Evolutionary conservation across 2,113 vertebrate species (phyloP).

Genomic region (Geococcyx californianus): DNA sequence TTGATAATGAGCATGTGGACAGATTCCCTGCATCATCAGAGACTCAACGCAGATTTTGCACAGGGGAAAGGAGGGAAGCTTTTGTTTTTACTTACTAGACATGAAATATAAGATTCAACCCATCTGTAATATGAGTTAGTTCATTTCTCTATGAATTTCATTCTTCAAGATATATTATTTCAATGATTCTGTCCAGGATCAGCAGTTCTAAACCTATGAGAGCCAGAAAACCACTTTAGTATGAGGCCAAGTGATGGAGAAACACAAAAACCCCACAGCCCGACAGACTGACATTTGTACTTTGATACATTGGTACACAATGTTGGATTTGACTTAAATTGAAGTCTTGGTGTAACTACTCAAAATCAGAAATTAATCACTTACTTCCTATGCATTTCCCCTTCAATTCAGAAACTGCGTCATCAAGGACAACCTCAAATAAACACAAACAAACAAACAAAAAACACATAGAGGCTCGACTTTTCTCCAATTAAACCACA

Average conservation of each 20-base stretch:
- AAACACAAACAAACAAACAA: too few relatives aligned
- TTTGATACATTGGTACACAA: neutral
- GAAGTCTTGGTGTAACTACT: neutral
- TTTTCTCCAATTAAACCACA: neutral
- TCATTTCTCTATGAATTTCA: neutral
- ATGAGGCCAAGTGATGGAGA: neutral
- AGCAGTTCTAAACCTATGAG: neutral
- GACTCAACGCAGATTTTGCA: neutral
- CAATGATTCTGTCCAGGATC: conserved; percentile 5
- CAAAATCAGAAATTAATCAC: neutral
- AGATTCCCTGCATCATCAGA: neutral
- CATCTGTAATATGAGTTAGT: neutral
- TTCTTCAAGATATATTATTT: neutral
- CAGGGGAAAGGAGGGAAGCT: neutral
- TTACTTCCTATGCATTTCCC: neutral
- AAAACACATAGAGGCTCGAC: neutral
- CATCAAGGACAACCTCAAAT: neutral
- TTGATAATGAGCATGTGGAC: neutral
- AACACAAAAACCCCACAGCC: neutral
- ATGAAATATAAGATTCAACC: neutral
- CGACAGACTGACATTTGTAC: neutral
- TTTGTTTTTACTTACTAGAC: neutral
- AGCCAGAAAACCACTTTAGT: neutral
- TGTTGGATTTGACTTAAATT: neutral
- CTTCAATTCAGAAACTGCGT: neutral